phyloP scores from a whole-genome alignment of 2,888 invertebrate species.

The Trichopria drosophilae region DNA sequence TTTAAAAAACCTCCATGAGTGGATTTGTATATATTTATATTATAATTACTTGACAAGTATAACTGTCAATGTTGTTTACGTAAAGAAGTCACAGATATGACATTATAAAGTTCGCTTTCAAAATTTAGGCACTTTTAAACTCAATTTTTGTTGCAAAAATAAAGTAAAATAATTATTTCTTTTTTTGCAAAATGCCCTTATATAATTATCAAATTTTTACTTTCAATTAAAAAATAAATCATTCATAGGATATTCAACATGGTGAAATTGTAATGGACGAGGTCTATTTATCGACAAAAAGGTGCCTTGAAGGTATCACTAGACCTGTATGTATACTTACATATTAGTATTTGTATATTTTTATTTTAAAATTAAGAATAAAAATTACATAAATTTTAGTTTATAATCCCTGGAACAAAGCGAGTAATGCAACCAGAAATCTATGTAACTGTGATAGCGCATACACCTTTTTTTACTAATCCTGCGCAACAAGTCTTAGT shows the following conservation, averaged over 20 bases:
- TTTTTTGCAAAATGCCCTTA: too few species aligned
- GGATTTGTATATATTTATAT: too few species aligned
- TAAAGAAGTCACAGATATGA: too few species aligned
- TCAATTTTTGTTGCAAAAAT: too few species aligned
- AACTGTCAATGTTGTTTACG: too few species aligned
- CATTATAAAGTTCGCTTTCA: too few species aligned
- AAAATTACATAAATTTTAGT: conserved; percentile 56
- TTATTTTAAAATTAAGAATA: neutral
- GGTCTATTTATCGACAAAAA: conserved; percentile 63
- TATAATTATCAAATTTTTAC: neutral
- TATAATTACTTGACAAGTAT: too few species aligned
- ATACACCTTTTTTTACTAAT: conserved; percentile 73
- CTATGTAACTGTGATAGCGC: conserved; percentile 75
- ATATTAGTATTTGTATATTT: neutral
- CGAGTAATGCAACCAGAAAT: conserved; percentile 68
- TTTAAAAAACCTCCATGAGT: too few species aligned
- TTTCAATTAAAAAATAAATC: conserved; percentile 1
- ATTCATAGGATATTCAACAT: conserved; percentile 62
- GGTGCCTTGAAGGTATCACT: conserved; percentile 63
- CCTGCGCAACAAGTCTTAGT: conserved; percentile 73
- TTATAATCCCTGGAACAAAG: conserved; percentile 69
- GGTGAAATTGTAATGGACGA: conserved; percentile 67
- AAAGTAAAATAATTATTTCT: too few species aligned
- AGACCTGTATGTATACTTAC: conserved; percentile 59
- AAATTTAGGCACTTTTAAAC: neutral